Percentiles rank a stretch among this genome's conserved stretches.
These are phyloP conservation scores for Vulpes ferrilata DNA, from an alignment of 2,113 vertebrate genomes.

Conservation along the genomic window DNA sequence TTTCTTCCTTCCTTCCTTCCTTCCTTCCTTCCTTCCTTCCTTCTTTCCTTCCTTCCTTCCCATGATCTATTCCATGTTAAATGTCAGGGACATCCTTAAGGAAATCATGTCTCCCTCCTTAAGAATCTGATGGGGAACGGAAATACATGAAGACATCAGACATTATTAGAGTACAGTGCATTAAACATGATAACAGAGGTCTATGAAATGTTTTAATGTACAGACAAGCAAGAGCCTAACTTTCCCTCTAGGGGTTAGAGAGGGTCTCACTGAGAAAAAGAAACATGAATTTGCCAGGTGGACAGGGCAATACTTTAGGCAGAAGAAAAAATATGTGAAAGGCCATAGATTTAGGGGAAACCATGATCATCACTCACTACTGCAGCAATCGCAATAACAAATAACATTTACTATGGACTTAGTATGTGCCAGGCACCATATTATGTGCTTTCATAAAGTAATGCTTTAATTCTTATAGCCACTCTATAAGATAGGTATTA, in stretches of 20 bases:
- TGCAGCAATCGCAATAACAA: background rate
- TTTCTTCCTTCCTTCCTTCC: background rate
- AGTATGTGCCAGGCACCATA: background rate
- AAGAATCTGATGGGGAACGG: background rate
- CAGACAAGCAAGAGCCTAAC: background rate
- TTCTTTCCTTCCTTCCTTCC: no score
- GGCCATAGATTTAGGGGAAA: background rate
- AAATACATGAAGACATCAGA: background rate
- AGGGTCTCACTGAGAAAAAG: background rate
- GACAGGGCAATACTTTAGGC: background rate
- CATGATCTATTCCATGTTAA: background rate
- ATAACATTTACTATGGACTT: background rate
- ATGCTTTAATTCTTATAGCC: background rate
- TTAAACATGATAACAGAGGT: background rate
- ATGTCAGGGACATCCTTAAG: background rate
- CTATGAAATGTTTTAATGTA: background rate
- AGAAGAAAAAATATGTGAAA: constrained; percentile 6
- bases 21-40: no score
- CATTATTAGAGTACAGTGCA: background rate
- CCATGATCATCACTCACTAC: background rate
- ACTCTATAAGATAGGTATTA: background rate
- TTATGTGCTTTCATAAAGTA: background rate
- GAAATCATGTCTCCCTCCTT: background rate
- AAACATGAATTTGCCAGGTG: background rate
- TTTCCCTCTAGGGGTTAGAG: background rate